A percentile compares a stretch with the other conserved stretches of the same genome.
Conservation (phyloP, 2,113 vertebrate species). For the Bubo blakistoni region DNA sequence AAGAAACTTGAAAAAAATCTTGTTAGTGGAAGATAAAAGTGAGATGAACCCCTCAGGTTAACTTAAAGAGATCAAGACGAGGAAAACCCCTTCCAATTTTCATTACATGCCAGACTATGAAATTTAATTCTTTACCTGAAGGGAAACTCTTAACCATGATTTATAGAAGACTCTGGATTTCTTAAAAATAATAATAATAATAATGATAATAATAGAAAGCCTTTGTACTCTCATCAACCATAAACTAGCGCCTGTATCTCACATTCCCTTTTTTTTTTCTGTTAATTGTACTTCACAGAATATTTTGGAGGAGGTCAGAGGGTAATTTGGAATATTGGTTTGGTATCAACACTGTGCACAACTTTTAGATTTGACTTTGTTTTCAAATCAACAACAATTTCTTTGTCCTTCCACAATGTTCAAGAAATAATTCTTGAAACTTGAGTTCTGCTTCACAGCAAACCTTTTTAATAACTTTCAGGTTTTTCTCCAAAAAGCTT, state of each 20-base stretch:
- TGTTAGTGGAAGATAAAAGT: constrained; percentile 47
- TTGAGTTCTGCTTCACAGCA: not conserved
- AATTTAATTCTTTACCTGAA: constrained; percentile 50
- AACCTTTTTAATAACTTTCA: not conserved
- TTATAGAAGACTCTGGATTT: constrained; percentile 11
- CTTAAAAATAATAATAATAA: not conserved
- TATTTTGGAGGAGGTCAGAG: not conserved
- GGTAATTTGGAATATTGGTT: not conserved
- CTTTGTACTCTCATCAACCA: constrained; percentile 16
- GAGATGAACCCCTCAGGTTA: constrained; percentile 40
- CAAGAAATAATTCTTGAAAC: not conserved
- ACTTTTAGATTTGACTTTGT: not conserved
- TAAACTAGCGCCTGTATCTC: not conserved
- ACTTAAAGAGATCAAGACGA: constrained; percentile 15
- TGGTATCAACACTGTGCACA: rapidly evolving
- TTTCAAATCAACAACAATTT: not conserved
- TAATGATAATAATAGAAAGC: not conserved
- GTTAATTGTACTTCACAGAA: not conserved
- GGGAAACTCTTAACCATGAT: constrained; percentile 21
- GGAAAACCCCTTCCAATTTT: constrained; percentile 52
- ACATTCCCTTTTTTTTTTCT: constrained; percentile 16
- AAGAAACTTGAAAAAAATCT: constrained; percentile 47
- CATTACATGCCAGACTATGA: constrained; percentile 24
- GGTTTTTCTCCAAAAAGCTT: not conserved
- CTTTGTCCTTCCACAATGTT: not conserved